Percentiles rank a stretch among this genome's conserved stretches.
Evolutionary conservation across 2,113 vertebrate species (phyloP).

Genomic region (Hypomesus transpacificus): DNA sequence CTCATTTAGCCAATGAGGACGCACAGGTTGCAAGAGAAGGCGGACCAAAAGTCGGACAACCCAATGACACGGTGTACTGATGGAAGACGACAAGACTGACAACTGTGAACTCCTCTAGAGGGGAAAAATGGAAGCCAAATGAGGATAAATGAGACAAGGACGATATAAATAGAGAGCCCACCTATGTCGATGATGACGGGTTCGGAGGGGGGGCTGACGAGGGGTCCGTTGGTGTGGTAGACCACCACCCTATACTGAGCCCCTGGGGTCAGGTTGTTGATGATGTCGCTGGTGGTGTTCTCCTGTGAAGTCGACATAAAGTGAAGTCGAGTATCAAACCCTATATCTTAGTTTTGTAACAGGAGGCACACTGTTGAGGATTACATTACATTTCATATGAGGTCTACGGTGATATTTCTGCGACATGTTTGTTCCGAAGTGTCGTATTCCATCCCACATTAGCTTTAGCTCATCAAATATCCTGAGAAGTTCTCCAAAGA

Average conservation of each 20-base stretch:
- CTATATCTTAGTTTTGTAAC: not conserved
- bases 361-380: too few species aligned
- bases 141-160: not conserved
- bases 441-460: too few species aligned
- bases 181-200: constrained; percentile 92
- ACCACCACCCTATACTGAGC: constrained; percentile 91
- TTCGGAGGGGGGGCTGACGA: constrained; percentile 89
- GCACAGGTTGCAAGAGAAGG: not conserved
- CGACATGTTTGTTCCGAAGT: too few species aligned
- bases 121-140: not conserved
- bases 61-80: not conserved
- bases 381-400: too few species aligned
- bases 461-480: too few species aligned
- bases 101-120: not conserved
- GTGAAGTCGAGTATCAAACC: not conserved
- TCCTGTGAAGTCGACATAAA: constrained; percentile 69
- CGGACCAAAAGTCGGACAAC: not conserved
- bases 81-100: not conserved
- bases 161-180: constrained; percentile 49
- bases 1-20: constrained; percentile 6
- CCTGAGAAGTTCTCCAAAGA: too few species aligned
- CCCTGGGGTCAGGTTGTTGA: constrained; percentile 86
- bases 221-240: constrained; percentile 84
- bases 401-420: too few species aligned
- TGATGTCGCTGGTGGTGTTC: constrained; percentile 85